A percentile compares a stretch with the other conserved stretches of the same genome.
Evolutionary conservation across 2,888 invertebrate genomes (phyloP).

Genomic region (Taenaris catops): DNA sequence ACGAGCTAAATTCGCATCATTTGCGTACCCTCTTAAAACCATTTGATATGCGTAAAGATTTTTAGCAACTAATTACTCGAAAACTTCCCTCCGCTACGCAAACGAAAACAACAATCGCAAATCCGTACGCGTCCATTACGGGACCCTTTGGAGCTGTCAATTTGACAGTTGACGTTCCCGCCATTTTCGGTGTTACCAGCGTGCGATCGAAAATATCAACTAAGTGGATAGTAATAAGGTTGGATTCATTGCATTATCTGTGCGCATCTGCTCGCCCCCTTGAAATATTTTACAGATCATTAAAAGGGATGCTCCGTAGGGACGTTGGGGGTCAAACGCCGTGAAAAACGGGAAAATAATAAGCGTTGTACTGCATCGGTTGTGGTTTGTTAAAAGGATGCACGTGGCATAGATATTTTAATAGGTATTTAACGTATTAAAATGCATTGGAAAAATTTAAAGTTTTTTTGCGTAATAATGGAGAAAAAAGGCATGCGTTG

Average conservation of each 20-base stretch:
- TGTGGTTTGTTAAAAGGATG: constrained; percentile 25
- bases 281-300: constrained; percentile 62
- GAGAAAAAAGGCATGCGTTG: too few relatives aligned
- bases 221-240: constrained; percentile 18
- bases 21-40: background rate
- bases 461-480: too few relatives aligned
- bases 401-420: constrained; percentile 23
- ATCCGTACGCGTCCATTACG: constrained; percentile 54
- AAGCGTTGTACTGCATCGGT: constrained; percentile 28
- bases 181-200: constrained; percentile 28
- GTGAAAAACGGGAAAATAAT: constrained; percentile 65
- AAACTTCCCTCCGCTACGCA: constrained; percentile 13
- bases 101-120: constrained; percentile 56
- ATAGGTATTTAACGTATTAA: constrained; percentile 18
- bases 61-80: constrained; percentile 18
- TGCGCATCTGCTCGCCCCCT: constrained; percentile 34
- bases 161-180: constrained; percentile 58
- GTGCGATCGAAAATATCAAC: constrained; percentile 24
- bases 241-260: constrained; percentile 19
- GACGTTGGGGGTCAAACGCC: constrained; percentile 49
- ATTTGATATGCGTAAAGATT: constrained; percentile 4
- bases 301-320: constrained; percentile 42
- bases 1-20: background rate
- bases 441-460: too few relatives aligned
- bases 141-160: constrained; percentile 55